A percentile compares a stretch with the other conserved stretches of the same genome.
Conservation (phyloP, 2,113 vertebrate genomes). For the Rhinolophus sinicus region DNA sequence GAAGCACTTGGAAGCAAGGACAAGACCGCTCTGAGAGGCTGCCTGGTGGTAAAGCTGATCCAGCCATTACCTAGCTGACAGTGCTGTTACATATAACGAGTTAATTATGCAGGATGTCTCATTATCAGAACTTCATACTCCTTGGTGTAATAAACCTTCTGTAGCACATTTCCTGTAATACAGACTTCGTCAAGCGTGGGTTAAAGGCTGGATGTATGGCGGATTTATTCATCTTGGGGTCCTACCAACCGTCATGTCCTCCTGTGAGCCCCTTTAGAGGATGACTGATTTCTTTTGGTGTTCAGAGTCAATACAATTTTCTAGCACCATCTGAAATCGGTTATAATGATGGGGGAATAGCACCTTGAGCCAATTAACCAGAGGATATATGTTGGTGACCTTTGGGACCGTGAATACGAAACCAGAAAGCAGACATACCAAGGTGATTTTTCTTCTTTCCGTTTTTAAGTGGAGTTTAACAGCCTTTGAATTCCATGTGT, state of each 20-base stretch:
- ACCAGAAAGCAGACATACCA: neutral
- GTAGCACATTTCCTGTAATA: rapidly evolving
- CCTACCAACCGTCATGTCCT: neutral
- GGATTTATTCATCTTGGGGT: neutral
- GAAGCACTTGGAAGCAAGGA: neutral
- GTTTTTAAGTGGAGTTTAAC: neutral
- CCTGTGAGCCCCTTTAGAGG: conserved; percentile 92
- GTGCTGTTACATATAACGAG: rapidly evolving
- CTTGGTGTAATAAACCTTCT: neutral
- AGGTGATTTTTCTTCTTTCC: neutral
- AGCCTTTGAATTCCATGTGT: neutral
- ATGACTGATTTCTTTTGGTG: conserved; percentile 99
- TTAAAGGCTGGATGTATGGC: neutral
- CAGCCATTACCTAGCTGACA: neutral
- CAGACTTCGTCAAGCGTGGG: rapidly evolving
- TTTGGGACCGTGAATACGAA: neutral
- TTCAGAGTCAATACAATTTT: conserved; percentile 94
- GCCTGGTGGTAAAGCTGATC: rapidly evolving
- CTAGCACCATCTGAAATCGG: conserved; percentile 99
- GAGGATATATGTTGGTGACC: neutral
- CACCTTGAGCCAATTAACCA: conserved; percentile 37
- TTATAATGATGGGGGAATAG: conserved; percentile 97
- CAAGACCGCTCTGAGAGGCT: rapidly evolving
- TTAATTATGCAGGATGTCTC: rapidly evolving
- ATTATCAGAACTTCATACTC: rapidly evolving